Base-by-base conservation (phyloP, 2,888 invertebrate species). In the Acanthopleura granulata region DNA sequence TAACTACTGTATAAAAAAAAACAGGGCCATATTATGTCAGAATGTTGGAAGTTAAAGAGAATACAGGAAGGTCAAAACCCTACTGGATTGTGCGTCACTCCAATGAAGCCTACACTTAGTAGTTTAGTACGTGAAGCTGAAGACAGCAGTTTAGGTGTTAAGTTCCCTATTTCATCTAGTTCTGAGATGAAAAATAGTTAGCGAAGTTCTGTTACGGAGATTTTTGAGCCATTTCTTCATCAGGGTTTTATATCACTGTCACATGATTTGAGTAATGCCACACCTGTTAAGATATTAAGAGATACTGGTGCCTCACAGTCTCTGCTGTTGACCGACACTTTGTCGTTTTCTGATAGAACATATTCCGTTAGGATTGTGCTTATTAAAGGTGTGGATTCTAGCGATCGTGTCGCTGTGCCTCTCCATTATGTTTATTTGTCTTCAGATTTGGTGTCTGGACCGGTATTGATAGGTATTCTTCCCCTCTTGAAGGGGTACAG, bases 321-420 rank as follows among this genome's bases (percentile, higher is more conserved):
- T 62, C 71, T 79, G 49, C 70, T 80, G 57, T 71, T 79, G 62
- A 74, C 74, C 66, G 78, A 73, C 71, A 62, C 49, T 25, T 72
- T 77, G 76, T 72, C 72, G 15, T 75, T 79, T 72, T 69, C 71
- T 70, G 76, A 78, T 66, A 62, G 72, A 69, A 57, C 74, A 57
- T 78, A 50, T 72, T 62, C 75, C 49, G 73, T 75, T 57, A 49
- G 57, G 16, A 74, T 62, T 72, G 77, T 79, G 62, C 74, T 79
- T 72, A 73, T 77, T 50, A 72, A 78, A 73, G 78, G 79, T 40
- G 77, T 78, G 27, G 77, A 79, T 69, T 76, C 72, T 61, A 76
- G 62, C 50, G 78, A 62, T 71, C 49, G 57, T 74, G 9, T 78
- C 72, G 70, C 51, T 74, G 80, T 80, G 11, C 78, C 74, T 69